phyloP scores from a whole-genome alignment of 2,888 invertebrate genomes.

The Nemurella pictetii region DNA sequence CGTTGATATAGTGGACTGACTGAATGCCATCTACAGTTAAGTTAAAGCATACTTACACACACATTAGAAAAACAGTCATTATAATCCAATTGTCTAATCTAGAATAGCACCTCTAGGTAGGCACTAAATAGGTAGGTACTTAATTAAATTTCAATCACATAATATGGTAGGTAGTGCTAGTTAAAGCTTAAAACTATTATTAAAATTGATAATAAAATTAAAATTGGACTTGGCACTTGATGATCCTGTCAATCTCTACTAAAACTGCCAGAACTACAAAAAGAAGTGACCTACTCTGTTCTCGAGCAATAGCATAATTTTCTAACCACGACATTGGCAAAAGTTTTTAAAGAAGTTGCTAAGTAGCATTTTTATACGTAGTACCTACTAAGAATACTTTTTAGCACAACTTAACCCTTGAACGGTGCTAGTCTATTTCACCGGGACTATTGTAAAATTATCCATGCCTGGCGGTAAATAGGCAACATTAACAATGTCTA shows the following conservation, averaged over 20 bases:
- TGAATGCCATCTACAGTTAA: not conserved
- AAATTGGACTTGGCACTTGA: not conserved
- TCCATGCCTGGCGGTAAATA: conserved; percentile 41
- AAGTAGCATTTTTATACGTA: not conserved
- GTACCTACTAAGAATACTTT: not conserved
- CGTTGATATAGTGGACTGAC: not conserved
- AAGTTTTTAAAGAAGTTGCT: not conserved
- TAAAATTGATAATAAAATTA: not conserved
- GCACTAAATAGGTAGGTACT: not conserved
- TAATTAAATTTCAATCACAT: not conserved
- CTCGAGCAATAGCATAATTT: not conserved
- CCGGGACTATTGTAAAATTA: not conserved
- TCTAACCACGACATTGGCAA: not conserved
- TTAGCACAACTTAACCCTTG: not conserved
- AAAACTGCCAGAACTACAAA: not conserved
- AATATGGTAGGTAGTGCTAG: not conserved
- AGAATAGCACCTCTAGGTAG: not conserved
- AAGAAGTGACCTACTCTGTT: not conserved
- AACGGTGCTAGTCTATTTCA: not conserved
- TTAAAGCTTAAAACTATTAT: not conserved
- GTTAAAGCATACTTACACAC: not conserved
- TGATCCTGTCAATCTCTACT: not conserved
- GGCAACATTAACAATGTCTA: conserved; percentile 35
- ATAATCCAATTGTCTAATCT: not conserved
- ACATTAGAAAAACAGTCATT: not conserved